phyloP scores from a whole-genome alignment of 1,140 invertebrate genomes.

The Drepana arcuata region DNA sequence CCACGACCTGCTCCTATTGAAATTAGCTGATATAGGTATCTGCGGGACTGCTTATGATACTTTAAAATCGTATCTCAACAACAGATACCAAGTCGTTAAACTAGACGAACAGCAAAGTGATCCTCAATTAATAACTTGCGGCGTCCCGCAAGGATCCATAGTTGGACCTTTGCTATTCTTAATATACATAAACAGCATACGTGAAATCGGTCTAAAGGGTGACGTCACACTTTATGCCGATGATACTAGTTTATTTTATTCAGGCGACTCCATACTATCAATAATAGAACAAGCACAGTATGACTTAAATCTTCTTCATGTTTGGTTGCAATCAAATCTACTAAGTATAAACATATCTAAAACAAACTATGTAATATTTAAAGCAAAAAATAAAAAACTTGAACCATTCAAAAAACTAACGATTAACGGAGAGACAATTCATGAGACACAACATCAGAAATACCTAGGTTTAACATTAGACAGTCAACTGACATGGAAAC shows the following conservation, averaged over 20 bases:
- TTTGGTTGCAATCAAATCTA: slow-evolving; percentile 10
- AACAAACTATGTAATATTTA: slow-evolving; percentile 13
- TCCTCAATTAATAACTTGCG: background rate
- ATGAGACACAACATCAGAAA: slow-evolving; percentile 1
- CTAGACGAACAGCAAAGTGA: background rate
- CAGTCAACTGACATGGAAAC: slow-evolving; percentile 9
- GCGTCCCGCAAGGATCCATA: background rate
- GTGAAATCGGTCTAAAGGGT: slow-evolving; percentile 10
- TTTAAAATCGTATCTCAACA: background rate
- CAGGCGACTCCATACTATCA: slow-evolving; percentile 1
- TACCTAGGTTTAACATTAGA: slow-evolving; percentile 12
- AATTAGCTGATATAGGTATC: slow-evolving; percentile 3
- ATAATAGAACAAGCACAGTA: slow-evolving; percentile 10
- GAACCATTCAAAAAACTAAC: background rate
- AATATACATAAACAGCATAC: slow-evolving; percentile 10
- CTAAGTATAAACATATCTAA: slow-evolving; percentile 12
- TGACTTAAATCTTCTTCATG: slow-evolving; percentile 6
- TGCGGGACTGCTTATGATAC: background rate
- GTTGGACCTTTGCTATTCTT: slow-evolving; percentile 8
- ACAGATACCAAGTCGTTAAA: slow-evolving; percentile 2
- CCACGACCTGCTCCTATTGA: background rate
- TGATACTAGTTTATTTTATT: slow-evolving; percentile 15
- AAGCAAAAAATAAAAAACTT: slow-evolving; percentile 13
- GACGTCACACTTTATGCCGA: slow-evolving; percentile 14
- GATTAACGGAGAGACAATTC: background rate